Evolutionary conservation across 1,140 invertebrate genomes (phyloP).

Genomic region (Potamilus streckersoni): DNA sequence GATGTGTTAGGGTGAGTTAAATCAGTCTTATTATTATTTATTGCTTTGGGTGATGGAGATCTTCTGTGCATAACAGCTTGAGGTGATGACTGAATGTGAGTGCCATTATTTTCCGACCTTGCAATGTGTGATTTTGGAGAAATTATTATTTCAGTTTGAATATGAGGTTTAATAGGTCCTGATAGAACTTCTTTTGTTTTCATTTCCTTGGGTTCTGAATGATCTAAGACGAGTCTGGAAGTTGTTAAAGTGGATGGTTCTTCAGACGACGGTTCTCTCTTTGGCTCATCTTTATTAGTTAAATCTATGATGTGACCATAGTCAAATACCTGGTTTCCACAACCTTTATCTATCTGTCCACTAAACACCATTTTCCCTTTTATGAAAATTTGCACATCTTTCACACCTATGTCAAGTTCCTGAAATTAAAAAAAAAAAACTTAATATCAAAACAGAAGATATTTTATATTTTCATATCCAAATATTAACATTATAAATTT

Average conservation of each 20-base stretch:
- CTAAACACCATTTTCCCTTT: conserved; percentile 56
- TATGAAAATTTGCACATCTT: conserved; percentile 56
- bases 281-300: too few relatives aligned
- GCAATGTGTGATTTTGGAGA: too few relatives aligned
- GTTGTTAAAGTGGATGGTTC: too few relatives aligned
- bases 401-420: conserved; percentile 62
- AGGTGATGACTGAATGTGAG: conserved; percentile 8
- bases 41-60: conserved; percentile 15
- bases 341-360: conserved; percentile 66
- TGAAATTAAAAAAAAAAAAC: conserved; percentile 35
- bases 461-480: neutral
- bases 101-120: too few relatives aligned
- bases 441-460: neutral
- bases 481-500: too few relatives aligned
- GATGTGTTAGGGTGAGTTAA: conserved; percentile 15
- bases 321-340: conserved; percentile 68
- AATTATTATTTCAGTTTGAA: too few relatives aligned
- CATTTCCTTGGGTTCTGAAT: too few relatives aligned
- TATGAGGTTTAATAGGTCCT: too few relatives aligned
- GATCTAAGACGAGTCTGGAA: too few relatives aligned
- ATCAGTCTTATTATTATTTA: neutral
- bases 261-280: too few relatives aligned
- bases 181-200: too few relatives aligned
- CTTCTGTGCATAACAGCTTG: conserved; percentile 28
- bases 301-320: conserved; percentile 55